Conservation (phyloP, 2,797 vertebrate genomes). For the Galago senegalensis region DNA sequence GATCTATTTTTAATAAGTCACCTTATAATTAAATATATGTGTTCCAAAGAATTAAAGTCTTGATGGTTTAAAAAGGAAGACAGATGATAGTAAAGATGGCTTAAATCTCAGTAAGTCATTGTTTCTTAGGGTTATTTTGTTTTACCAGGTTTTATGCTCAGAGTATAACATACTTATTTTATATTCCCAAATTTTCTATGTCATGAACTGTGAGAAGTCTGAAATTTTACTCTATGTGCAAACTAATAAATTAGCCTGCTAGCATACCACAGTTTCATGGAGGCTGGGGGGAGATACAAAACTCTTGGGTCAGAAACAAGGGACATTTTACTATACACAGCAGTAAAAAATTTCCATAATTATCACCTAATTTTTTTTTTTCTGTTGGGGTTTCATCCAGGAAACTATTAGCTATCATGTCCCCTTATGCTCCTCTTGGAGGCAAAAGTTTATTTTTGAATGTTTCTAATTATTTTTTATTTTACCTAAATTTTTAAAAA, state of each 20-base stretch:
- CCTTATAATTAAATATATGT: not conserved
- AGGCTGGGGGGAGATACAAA: not conserved
- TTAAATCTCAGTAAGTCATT: not conserved
- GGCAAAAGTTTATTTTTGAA: not conserved
- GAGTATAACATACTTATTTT: not conserved
- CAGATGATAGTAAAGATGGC: not conserved
- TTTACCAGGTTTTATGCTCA: not conserved
- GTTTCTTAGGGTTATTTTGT: not conserved
- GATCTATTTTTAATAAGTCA: not conserved
- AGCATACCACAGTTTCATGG: no score
- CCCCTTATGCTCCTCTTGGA: no score
- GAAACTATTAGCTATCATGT: not conserved
- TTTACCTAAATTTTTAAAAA: not conserved
- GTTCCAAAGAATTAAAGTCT: not conserved
- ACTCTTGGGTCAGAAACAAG: not conserved
- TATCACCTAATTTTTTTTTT: not conserved
- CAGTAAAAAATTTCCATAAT: not conserved
- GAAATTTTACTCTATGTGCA: not conserved
- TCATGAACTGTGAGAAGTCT: not conserved
- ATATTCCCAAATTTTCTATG: not conserved
- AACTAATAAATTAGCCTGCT: no score
- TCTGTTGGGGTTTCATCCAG: not conserved
- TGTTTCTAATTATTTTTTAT: not conserved
- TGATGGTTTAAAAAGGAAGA: not conserved
- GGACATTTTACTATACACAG: no score